These are phyloP conservation scores for Ochlodes sylvanus DNA, from an alignment of 2,888 invertebrate species.

Conservation along the genomic window DNA sequence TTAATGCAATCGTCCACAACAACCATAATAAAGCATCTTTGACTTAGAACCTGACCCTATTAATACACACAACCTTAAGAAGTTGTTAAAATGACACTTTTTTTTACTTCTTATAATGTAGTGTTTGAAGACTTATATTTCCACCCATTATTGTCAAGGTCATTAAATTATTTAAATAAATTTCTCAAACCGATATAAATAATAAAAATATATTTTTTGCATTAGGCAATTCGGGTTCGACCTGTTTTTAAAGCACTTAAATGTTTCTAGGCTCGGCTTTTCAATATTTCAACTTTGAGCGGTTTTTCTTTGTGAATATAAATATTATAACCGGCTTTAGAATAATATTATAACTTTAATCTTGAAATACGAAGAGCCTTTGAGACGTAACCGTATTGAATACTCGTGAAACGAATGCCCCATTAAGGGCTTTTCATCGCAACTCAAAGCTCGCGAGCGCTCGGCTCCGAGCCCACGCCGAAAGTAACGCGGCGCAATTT, in stretches of 20 bases:
- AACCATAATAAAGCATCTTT: no score
- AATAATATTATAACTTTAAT: slow-evolving; percentile 7
- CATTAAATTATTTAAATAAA: no score
- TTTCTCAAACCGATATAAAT: no score
- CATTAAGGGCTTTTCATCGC: slow-evolving; percentile 10
- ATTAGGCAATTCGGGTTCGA: no score
- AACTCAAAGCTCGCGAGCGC: neutral
- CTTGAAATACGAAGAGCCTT: neutral
- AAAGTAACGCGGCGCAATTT: neutral
- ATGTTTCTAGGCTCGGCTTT: neutral
- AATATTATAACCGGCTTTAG: neutral
- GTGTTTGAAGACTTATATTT: no score
- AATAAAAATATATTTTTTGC: no score
- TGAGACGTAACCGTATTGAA: neutral
- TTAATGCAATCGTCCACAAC: no score
- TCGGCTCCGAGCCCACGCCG: neutral
- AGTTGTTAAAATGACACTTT: no score
- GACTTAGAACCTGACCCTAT: no score
- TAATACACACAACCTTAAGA: no score
- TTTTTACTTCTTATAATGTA: no score
- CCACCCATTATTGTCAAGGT: no score
- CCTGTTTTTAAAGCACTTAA: neutral
- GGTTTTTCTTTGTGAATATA: neutral
- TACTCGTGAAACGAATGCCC: slow-evolving; percentile 12
- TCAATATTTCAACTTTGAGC: neutral